Base-by-base conservation (phyloP, 2,888 invertebrate species). In the Andrena hattorfiana region DNA sequence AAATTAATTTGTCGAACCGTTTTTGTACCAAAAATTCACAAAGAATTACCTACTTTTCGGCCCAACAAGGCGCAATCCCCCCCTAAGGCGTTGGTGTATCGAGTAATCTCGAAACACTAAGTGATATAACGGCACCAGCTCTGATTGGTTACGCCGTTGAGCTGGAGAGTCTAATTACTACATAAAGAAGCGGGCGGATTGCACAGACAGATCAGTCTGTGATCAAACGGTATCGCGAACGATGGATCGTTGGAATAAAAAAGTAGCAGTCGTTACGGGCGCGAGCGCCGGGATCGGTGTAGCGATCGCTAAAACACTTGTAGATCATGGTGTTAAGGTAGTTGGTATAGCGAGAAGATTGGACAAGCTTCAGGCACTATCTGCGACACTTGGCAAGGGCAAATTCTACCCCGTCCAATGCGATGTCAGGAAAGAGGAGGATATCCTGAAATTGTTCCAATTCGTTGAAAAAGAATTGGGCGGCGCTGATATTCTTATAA, bases 261-360 rank as follows among this genome's bases (percentile, higher is more conserved):
- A 95, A 89, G 95, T 96, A 0, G 96, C 96, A 0, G 94, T 96
- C 23, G 96, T 96, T 49, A 96, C 96, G 0, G 96, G 96, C 0
- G 96, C 96, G n/a, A 96, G 96, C 90, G 94, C 94, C 0, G 96
- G 96, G 1, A 96, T 96, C 67, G 96, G 96, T n/a, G 94, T 94
- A 0, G 94, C 94, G 6, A 94, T 95, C 23, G 92, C 93, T 1
- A 89, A 91, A 83, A 93, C 93, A 66, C 91, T 96, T 20, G 93
- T 94, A 0, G 91, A 94, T 54, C 91, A 94, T 2, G 96, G 96
- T 0, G 86, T 96, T 77, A 94, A 94, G 60, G 96, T 96, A 0
- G 94, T 95, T 0, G 96, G 95, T 0, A 92, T 95, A 83, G 95
- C 95, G 0, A 93, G 95, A 66, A 94, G 95, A 42, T 87, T 94